Base-by-base conservation (phyloP, 1,140 invertebrate species). In the Eciton burchellii region DNA sequence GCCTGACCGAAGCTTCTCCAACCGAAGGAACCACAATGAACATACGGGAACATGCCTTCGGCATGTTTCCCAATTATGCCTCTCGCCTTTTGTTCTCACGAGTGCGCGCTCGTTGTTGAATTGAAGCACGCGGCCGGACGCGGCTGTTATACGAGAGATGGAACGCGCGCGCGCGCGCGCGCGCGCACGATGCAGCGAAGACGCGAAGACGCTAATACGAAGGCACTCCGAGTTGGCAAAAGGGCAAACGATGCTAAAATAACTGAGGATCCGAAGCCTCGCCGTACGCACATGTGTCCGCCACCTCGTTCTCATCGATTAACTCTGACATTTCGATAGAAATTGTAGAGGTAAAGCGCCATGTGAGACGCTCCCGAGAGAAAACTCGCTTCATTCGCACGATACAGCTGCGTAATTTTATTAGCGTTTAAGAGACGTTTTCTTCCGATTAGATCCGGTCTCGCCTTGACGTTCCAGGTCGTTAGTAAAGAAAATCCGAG, bases 311-410 rank as follows among this genome's bases (percentile, higher is more conserved):
- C 77, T 16, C 77, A 73, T 79, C 72, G 72, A 85, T 83, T 49
- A 71, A 43, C 71, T 82, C 41, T 79, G 77, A 21, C 59, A 88
- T 88, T 88, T 82, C 59, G 62, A 73, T 87, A n/a, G 26, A 43
- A 82, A 72, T 59, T 52, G 16, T 29, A 19, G 45, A 56, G n/a
- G 52, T 70, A 47, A n/a, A n/a, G n/a, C n/a, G n/a, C n/a, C 43
- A 35, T 35, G 35, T 35, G 29, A n/a, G n/a, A n/a, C 14, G 41
- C 45, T 47, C 26, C 19, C 83, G 63, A 59, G 63, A 59, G 49
- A 35, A 70, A 43, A 26, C 35, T 35, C 29, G 41, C n/a, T 41
- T 43, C 29, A 57, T 24, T 54, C 19, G 19, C 45, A 14, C 60
- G 21, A 6, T 16, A 21, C 24, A 71, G 5, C 35, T 65, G 16